Percentiles rank a stretch among this genome's conserved stretches.
These are phyloP conservation scores for Limnephilus auricula DNA, from an alignment of 2,888 invertebrate genomes.

Conservation along the genomic window DNA sequence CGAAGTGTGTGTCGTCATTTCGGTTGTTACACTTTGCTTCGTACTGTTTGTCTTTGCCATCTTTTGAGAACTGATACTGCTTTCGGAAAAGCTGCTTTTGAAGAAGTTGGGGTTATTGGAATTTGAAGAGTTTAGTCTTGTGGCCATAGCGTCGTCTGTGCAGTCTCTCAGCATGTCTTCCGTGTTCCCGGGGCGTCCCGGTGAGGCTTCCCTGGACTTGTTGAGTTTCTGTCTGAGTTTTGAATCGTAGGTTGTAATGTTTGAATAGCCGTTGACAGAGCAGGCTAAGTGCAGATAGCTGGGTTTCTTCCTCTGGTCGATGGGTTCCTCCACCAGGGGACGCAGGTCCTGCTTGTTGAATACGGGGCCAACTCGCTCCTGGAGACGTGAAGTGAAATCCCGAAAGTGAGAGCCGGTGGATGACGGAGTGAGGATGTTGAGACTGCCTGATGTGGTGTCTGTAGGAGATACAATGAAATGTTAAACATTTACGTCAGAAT, in stretches of 20 bases:
- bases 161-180: slow-evolving; percentile 74
- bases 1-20: slow-evolving; percentile 67
- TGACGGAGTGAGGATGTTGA: slow-evolving; percentile 80
- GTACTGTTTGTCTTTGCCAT: slow-evolving; percentile 63
- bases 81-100: slow-evolving; percentile 76
- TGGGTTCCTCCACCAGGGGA: slow-evolving; percentile 70
- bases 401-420: slow-evolving; percentile 78
- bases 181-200: slow-evolving; percentile 81
- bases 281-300: slow-evolving; percentile 93
- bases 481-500: neutral
- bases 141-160: slow-evolving; percentile 75
- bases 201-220: slow-evolving; percentile 85
- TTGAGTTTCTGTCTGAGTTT: slow-evolving; percentile 85
- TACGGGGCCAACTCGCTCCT: slow-evolving; percentile 74
- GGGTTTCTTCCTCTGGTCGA: slow-evolving; percentile 83
- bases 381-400: slow-evolving; percentile 80
- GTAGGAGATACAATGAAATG: slow-evolving; percentile 67
- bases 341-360: slow-evolving; percentile 69
- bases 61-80: slow-evolving; percentile 73
- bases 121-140: slow-evolving; percentile 73
- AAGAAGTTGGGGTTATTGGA: slow-evolving; percentile 74
- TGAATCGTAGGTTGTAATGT: slow-evolving; percentile 91
- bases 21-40: neutral
- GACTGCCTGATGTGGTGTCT: slow-evolving; percentile 81
- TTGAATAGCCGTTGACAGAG: slow-evolving; percentile 93